These are phyloP conservation scores for Mimas tiliae DNA, from an alignment of 2,888 invertebrate genomes.

Conservation along the genomic window DNA sequence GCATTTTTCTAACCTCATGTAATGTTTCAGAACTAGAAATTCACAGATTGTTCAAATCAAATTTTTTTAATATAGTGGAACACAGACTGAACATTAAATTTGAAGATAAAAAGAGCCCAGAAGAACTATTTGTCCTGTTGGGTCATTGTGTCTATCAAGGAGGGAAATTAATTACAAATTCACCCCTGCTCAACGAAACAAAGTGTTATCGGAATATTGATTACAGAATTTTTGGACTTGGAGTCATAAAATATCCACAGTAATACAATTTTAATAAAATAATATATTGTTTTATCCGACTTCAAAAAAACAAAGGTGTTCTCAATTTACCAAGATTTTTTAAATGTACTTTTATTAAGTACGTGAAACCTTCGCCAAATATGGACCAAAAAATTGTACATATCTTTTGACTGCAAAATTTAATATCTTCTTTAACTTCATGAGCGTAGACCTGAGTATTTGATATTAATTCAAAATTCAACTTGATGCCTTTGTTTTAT, in stretches of 20 bases:
- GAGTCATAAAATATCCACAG: slow-evolving; percentile 55
- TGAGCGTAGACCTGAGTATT: no score
- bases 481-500: no score
- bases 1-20: neutral
- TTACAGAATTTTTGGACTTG: slow-evolving; percentile 78
- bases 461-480: no score
- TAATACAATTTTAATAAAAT: slow-evolving; percentile 32
- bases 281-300: no score
- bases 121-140: slow-evolving; percentile 53
- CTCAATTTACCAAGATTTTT: neutral
- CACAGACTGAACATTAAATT: slow-evolving; percentile 51
- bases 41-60: slow-evolving; percentile 81
- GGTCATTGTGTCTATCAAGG: slow-evolving; percentile 68
- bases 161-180: slow-evolving; percentile 72
- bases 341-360: neutral
- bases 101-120: slow-evolving; percentile 35
- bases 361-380: no score
- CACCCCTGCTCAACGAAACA: slow-evolving; percentile 79
- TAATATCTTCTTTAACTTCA: no score
- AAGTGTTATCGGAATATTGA: slow-evolving; percentile 69
- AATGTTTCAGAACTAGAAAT: slow-evolving; percentile 78
- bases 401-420: no score
- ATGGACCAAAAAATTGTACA: no score
- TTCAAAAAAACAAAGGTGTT: no score
- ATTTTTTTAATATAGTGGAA: slow-evolving; percentile 76